Conservation (phyloP, 2,888 invertebrate species). For the Perithous albicinctus region DNA sequence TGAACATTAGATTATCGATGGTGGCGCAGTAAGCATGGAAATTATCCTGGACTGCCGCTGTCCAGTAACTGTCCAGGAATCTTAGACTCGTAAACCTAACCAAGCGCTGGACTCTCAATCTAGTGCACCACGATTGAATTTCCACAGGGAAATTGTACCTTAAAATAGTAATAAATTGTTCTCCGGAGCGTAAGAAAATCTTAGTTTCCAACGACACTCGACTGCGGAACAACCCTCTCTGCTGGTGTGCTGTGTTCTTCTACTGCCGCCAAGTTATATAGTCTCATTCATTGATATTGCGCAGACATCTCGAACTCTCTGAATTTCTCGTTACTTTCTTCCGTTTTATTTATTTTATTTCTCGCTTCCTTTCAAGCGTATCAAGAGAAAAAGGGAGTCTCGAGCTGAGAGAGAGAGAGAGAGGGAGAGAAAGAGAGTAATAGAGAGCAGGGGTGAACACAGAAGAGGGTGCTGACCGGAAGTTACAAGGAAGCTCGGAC, state of each 20-base stretch:
- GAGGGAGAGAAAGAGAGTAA: conserved; percentile 18
- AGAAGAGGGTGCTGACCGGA: conserved; percentile 37
- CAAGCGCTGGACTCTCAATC: too few species aligned
- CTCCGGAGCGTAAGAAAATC: conserved; percentile 50
- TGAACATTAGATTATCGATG: too few species aligned
- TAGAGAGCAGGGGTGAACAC: too few species aligned
- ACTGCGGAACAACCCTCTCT: neutral
- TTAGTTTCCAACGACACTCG: conserved; percentile 17
- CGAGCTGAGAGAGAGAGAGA: neutral
- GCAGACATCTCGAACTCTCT: neutral
- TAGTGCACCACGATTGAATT: too few species aligned
- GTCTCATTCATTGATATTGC: conserved; percentile 48
- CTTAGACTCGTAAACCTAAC: too few species aligned
- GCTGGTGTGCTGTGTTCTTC: neutral
- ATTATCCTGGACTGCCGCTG: too few species aligned
- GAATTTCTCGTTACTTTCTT: conserved; percentile 45
- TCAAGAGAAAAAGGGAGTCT: conserved; percentile 7
- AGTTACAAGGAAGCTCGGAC: conserved; percentile 36
- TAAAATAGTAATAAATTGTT: too few species aligned
- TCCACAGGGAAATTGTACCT: too few species aligned
- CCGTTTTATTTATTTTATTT: conserved; percentile 25
- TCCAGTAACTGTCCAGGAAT: too few species aligned
- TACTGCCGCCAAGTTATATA: conserved; percentile 15
- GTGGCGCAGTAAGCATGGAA: too few species aligned
- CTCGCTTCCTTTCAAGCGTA: conserved; percentile 37